Percentiles rank a stretch among this genome's conserved stretches.
Conservation (phyloP, 2,797 vertebrate genomes). For the Sebastes elongatus region DNA sequence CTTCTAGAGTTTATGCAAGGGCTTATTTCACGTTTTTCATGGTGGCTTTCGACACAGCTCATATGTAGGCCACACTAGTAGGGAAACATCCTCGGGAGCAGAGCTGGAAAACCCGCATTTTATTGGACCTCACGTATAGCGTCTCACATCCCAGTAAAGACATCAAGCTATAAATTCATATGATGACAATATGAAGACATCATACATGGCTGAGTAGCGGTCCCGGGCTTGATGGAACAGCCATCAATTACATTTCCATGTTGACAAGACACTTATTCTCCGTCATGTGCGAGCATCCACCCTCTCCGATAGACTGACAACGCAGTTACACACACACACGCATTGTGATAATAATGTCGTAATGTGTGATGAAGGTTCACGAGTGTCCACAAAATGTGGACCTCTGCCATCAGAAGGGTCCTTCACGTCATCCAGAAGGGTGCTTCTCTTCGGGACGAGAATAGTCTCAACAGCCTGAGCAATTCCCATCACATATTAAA, state of each 20-base stretch:
- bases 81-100: slow-evolving; percentile 8
- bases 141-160: background rate
- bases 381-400: slow-evolving; percentile 16
- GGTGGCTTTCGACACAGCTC: slow-evolving; percentile 39
- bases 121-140: background rate
- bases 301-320: slow-evolving; percentile 15
- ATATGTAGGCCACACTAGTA: slow-evolving; percentile 30
- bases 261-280: slow-evolving; percentile 61
- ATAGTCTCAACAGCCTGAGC: background rate
- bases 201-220: slow-evolving; percentile 50
- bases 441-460: background rate
- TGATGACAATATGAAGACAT: slow-evolving; percentile 56
- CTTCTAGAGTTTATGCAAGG: slow-evolving; percentile 42
- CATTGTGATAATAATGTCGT: slow-evolving; percentile 29
- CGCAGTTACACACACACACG: background rate
- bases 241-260: slow-evolving; percentile 66
- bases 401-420: slow-evolving; percentile 7
- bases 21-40: slow-evolving; percentile 51
- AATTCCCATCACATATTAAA: slow-evolving; percentile 20
- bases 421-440: slow-evolving; percentile 17
- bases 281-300: slow-evolving; percentile 17
- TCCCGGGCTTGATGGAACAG: slow-evolving; percentile 44
- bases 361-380: slow-evolving; percentile 22
- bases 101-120: slow-evolving; percentile 10
- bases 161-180: slow-evolving; percentile 35